Base-by-base conservation (phyloP, 2,113 vertebrate genomes). In the Rana temporaria region DNA sequence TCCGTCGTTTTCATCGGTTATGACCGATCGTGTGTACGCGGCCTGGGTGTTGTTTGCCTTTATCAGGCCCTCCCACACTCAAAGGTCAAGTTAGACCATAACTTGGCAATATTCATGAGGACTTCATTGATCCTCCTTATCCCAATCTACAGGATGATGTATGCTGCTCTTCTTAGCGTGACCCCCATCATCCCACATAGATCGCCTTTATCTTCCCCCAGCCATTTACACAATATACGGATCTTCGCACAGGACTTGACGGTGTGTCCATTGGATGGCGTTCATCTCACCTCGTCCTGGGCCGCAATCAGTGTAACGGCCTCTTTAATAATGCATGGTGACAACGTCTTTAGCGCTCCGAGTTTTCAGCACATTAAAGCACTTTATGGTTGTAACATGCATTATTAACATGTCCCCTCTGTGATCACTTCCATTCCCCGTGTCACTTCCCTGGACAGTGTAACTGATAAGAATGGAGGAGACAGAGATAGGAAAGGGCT, bases 351-450 rank as follows among this genome's bases (percentile, higher is more conserved):
- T 82, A 75, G 64, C 62, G 6, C 17, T 82, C 55, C 68, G 63
- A 48, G 26, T 75, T 66, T 82, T 63, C 38, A 4, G 80, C 26
- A 65, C 63, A 74, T 75, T 82, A 82, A 67, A 67, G 53, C 65
- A 68, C 63, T 30, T 68, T 74, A 16, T 52, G 63, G 63, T 53
- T 60, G 19, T 66, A 67, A 9, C 52, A 48, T 75, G 34, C 53
- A 82, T 67, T 75, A 74, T 82, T 74, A 65, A 66, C 74, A 55
- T 24, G 73, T 16, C 32, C 8, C 53, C 30, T 75, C 72, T 60
- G 56, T 38, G 56, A 42, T 63, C 57, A 20, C 16, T 20, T 63
- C 32, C 73, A 63, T 38, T 16, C 62, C 7, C 20, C 19, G 9
- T 38, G 6, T 32, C 32, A 48, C 18, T 30, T 17, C 19, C 32